Evolutionary conservation across 1,140 invertebrate genomes (phyloP), one percentile per base, ranked within the genome.

Genomic region (Panagrolaimus sp.): DNA sequence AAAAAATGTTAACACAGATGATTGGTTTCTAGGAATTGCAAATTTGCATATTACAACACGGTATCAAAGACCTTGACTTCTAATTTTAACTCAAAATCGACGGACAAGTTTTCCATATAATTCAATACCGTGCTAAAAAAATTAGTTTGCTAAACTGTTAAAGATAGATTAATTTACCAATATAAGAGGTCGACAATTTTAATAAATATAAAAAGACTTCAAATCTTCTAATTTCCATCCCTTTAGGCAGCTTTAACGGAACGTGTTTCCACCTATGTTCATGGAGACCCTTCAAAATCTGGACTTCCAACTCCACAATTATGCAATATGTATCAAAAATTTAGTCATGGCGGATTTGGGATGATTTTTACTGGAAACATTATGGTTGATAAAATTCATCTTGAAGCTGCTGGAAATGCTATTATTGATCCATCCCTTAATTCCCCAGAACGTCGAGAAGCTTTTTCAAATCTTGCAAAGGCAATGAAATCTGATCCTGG

Each of bases 291-390:
- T 7, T 1, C 58, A 24, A 73, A 72, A 6, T 32, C 47, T 58
- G 75, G 75, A 28, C 65, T 76, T 70, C 75, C 75, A 24, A 70
- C 68, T n/a, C 55, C 72, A 4, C 32, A 48, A 9, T 43, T 77
- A 14, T 17, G 76, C 26, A 72, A 74, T 52, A 43, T 77, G 58
- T 77, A 78, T 62, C 69, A 77, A 32, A 71, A 71, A 66, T 77
- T 72, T 73, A 52, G 58, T 10, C 67, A 77, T 67, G 76, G 76
- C 17, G 73, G 73, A 15, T 77, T 71, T 55, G 75, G 75, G 3
- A 43, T 76, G 14, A 68, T 77, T 43, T 32, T 77, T 7, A 78
- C 68, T 44, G 75, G 75, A 65, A 77, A 77, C 68, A 46, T 78
- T 26, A 28, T 62, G n/a, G 76, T 77, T 15, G 71, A 71, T 72